phyloP scores from a whole-genome alignment of 2,113 vertebrate species.

The Climacteris rufus region DNA sequence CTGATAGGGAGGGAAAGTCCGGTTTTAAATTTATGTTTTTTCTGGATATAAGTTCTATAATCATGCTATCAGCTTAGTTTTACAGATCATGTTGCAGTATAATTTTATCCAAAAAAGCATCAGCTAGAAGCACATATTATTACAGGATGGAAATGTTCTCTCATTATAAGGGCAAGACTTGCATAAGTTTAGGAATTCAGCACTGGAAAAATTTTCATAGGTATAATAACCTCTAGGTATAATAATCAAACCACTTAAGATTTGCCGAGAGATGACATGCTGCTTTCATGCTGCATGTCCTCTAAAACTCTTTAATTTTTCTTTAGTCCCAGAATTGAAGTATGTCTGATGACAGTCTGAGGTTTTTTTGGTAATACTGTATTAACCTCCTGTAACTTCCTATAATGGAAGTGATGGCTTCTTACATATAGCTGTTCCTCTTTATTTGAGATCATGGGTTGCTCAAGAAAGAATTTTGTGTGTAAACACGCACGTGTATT shows the following conservation, averaged over 20 bases:
- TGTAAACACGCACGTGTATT: rapidly evolving
- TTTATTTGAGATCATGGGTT: neutral
- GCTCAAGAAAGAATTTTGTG: neutral
- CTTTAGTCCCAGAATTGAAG: neutral
- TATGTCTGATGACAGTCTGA: neutral
- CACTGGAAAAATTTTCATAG: neutral
- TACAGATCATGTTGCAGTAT: neutral
- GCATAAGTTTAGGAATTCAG: neutral
- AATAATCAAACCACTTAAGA: neutral
- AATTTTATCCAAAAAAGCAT: neutral
- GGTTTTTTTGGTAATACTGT: neutral
- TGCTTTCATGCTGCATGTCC: neutral
- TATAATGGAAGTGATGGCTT: neutral
- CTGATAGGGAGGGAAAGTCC: neutral
- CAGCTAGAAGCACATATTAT: neutral
- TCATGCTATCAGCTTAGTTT: neutral
- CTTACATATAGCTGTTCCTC: neutral
- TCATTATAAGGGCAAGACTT: neutral
- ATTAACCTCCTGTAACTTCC: neutral
- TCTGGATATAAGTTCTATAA: neutral
- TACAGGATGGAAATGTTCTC: neutral
- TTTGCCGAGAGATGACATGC: neutral
- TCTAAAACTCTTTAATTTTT: neutral
- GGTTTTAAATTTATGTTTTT: neutral
- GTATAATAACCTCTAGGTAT: too few relatives aligned